Base-by-base conservation (phyloP, 2,797 vertebrate species). In the Eidolon dupreanum region DNA sequence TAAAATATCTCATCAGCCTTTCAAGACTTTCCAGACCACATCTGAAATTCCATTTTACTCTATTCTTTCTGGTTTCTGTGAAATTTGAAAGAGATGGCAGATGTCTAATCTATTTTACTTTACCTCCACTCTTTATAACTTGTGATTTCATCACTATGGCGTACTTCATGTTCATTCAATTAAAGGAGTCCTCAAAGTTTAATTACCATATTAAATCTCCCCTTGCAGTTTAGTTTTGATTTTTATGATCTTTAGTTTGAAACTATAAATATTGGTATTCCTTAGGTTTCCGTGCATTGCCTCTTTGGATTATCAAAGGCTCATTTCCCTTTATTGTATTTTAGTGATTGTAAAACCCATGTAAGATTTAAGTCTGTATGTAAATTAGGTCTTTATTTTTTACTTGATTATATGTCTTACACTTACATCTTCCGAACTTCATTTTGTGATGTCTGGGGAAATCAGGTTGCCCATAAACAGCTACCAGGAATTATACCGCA, bases 341-440 rank as follows among this genome's bases (percentile, higher is more conserved):
- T 38, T 88, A 93, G 38, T 88, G 51, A 85, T 73, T 61, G 24
- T 90, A 63, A 96, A 90, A 74, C 46, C 16, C n/a, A 46, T 65
- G 26, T 8, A 82, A 82, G 8, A 51, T 33, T 90, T 85, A 82
- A 65, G 33, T n/a, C 6, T 85, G 0, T 31, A 78, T 82, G 59
- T 89, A 91, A 83, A 68, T 88, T 15, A 63, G 41, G 41, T 33
- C 46, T 94, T 95, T 74, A 38, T 82, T 20, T 79, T 77, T 70
- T 83, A 89, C 61, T 77, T 73, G n/a, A 41, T 43, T 55, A 59
- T 91, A 33, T 31, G 7, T 81, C 26, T 94, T 96, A 87, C 2
- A 4, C 36, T 65, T 68, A 70, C 1, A 84, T n/a, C 26, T 8
- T 70, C 24, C 33, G 0, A 53, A 24, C 16, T 91, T 59, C 22